These are phyloP conservation scores for Cynopterus sphinx DNA, from an alignment of 2,797 vertebrate species.

Conservation along the genomic window DNA sequence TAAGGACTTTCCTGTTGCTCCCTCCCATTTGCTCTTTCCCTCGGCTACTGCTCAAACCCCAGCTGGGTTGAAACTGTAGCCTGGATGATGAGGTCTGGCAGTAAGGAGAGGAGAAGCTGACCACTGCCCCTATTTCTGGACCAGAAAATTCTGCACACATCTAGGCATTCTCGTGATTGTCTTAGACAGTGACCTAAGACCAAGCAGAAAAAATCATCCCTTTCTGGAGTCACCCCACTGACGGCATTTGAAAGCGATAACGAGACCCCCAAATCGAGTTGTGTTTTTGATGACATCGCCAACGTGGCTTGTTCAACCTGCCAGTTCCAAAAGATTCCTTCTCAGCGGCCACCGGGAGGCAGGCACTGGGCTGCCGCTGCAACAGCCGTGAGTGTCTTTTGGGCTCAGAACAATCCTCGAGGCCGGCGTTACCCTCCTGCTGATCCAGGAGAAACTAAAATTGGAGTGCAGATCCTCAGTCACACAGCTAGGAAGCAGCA, in stretches of 20 bases:
- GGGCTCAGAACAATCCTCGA: background rate
- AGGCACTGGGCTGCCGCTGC: background rate
- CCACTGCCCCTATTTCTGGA: background rate
- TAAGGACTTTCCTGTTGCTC: rapidly evolving
- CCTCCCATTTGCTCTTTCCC: too few relatives aligned
- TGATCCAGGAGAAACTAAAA: background rate
- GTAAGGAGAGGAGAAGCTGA: background rate
- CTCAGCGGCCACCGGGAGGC: background rate
- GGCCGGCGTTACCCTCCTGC: background rate
- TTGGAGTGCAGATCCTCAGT: background rate
- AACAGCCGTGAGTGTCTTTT: rapidly evolving
- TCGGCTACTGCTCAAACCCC: too few relatives aligned
- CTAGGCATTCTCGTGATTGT: background rate
- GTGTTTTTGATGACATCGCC: background rate
- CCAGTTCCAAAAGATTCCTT: background rate
- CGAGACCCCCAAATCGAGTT: background rate
- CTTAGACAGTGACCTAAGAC: background rate
- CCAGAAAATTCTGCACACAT: background rate
- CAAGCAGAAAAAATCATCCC: background rate
- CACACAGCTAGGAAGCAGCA: background rate
- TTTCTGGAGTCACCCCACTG: background rate
- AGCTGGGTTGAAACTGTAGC: background rate
- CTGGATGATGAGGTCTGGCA: rapidly evolving
- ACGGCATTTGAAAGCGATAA: background rate
- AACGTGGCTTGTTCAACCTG: background rate